A percentile compares a stretch with the other conserved stretches of the same genome.
Evolutionary conservation across 2,888 invertebrate species (phyloP).

Genomic region (Lithophane socia): DNA sequence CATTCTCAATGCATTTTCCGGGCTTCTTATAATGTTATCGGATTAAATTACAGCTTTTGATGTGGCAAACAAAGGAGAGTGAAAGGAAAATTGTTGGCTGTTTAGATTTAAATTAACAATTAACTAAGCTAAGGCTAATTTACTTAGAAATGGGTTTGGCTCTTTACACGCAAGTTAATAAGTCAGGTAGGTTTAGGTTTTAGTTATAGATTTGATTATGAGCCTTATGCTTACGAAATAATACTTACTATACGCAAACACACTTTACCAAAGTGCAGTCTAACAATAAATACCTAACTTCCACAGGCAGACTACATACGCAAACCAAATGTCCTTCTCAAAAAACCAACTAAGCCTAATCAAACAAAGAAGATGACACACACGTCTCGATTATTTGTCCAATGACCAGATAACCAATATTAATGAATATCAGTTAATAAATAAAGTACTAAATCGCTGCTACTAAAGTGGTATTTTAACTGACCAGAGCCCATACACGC

Average conservation of each 20-base stretch:
- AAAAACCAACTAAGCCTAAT: not conserved
- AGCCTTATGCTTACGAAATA: conserved; percentile 1
- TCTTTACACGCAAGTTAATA: conserved; percentile 1
- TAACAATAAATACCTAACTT: not conserved
- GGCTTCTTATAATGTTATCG: not conserved
- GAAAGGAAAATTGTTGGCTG: conserved; percentile 9
- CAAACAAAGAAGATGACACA: conserved; percentile 29
- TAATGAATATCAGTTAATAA: conserved; percentile 37
- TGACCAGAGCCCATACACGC: conserved; percentile 78
- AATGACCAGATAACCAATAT: conserved; percentile 6
- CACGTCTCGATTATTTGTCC: conserved; percentile 40
- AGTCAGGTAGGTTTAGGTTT: not conserved
- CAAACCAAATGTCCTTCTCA: not conserved
- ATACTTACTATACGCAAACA: not conserved
- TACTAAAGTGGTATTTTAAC: conserved; percentile 68
- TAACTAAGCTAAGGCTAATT: not conserved
- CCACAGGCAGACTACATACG: not conserved
- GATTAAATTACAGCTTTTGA: conserved; percentile 8
- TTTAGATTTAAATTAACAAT: conserved; percentile 34
- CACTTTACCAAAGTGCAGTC: not conserved
- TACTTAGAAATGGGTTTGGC: conserved; percentile 6
- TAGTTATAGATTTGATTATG: not conserved
- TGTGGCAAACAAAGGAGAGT: conserved; percentile 22
- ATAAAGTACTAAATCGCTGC: conserved; percentile 55
- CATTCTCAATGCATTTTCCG: conserved; percentile 14